Evolutionary conservation across 2,797 vertebrate species (phyloP).

Genomic region (Tamandua tetradactyla): DNA sequence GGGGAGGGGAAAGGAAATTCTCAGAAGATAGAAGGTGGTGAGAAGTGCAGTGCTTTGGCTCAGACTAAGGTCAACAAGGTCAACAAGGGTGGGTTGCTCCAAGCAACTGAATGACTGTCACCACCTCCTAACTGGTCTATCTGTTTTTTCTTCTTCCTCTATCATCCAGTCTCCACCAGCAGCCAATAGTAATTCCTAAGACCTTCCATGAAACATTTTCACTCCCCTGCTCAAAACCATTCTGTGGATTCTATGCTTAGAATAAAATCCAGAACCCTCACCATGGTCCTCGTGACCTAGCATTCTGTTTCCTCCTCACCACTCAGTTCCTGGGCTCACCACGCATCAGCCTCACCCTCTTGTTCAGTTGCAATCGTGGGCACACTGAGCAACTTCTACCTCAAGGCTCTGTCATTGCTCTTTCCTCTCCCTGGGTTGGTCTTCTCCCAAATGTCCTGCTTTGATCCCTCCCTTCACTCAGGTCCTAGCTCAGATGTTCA

Average conservation of each 20-base stretch:
- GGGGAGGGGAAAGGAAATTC: neutral
- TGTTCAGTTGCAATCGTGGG: accelerated
- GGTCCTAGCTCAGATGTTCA: neutral
- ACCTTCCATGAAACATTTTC: neutral
- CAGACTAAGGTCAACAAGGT: neutral
- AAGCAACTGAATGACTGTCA: neutral
- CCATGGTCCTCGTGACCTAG: neutral
- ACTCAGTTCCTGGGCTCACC: neutral
- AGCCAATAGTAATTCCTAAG: neutral
- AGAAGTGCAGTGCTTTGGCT: neutral
- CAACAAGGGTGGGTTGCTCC: neutral
- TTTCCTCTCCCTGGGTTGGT: neutral
- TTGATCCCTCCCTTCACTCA: neutral
- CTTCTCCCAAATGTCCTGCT: neutral
- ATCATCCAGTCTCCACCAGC: neutral
- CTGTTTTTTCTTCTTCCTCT: neutral
- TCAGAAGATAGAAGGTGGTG: neutral
- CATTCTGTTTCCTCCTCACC: neutral
- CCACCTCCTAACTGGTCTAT: neutral
- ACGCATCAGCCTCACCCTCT: neutral
- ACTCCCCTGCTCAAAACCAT: neutral
- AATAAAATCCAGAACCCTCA: neutral
- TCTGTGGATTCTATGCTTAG: neutral
- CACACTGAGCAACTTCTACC: no score
- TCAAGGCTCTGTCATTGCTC: neutral